Conservation (phyloP, 2,113 vertebrate genomes). For the Baryphthengus martii region DNA sequence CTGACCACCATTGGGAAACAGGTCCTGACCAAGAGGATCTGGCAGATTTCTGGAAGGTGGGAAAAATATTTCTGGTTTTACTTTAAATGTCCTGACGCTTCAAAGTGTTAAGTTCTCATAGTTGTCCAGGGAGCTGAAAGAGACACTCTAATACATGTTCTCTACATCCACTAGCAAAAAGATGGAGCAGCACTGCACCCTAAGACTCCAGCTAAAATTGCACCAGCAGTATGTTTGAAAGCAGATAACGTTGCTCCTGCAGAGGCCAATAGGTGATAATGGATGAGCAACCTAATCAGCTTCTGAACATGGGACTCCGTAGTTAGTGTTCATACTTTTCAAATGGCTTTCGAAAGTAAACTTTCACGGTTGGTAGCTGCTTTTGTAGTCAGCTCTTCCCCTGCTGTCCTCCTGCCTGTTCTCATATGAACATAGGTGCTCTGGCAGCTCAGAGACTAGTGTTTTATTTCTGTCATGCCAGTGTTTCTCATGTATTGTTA, state of each 20-base stretch:
- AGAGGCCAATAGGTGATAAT: not conserved
- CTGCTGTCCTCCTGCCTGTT: not conserved
- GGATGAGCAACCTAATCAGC: not conserved
- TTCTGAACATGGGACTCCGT: not conserved
- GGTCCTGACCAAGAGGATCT: not conserved
- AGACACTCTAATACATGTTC: not conserved
- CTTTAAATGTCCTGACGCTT: not conserved
- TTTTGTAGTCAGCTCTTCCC: not conserved
- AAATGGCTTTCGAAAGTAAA: not conserved
- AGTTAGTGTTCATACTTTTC: not conserved
- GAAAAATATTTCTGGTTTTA: not conserved
- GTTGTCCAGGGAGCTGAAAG: not conserved
- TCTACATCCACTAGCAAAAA: not conserved
- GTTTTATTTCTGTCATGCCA: conserved; percentile 9
- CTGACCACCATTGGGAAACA: not conserved
- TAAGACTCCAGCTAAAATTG: not conserved
- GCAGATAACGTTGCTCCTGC: not conserved
- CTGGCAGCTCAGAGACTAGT: not conserved
- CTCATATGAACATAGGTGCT: not conserved
- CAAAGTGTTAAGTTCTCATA: not conserved
- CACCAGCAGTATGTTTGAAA: not conserved
- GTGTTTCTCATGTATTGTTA: not conserved
- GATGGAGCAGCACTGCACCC: not conserved
- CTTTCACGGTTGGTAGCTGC: not conserved
- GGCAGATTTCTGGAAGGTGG: not conserved